phyloP scores from a whole-genome alignment of 2,888 invertebrate species.

The Digitonthophagus gazella region DNA sequence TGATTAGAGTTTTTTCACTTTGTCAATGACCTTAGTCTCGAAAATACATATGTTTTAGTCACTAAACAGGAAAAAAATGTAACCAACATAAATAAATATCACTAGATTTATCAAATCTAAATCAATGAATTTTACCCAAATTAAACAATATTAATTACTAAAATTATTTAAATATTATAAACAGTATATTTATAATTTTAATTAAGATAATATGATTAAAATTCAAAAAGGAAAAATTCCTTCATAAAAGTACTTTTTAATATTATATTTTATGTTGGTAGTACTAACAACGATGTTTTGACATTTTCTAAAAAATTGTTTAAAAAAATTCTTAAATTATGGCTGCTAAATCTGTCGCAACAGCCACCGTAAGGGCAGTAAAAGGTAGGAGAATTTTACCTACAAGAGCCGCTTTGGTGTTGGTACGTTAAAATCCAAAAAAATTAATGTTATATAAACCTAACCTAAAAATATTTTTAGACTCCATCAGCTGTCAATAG shows the following conservation, averaged over 20 bases:
- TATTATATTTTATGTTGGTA: not conserved
- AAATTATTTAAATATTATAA: not conserved
- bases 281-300: constrained; percentile 9
- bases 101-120: not conserved
- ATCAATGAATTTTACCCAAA: not conserved
- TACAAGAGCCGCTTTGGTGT: constrained; percentile 79
- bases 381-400: constrained; percentile 75
- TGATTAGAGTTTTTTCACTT: constrained; percentile 23
- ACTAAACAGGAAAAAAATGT: constrained; percentile 29
- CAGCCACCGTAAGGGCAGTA: constrained; percentile 86
- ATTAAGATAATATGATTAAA: no score
- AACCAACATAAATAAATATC: not conserved
- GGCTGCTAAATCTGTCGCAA: constrained; percentile 77
- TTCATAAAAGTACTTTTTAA: no score
- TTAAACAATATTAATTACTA: not conserved
- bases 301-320: constrained; percentile 27
- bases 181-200: no score
- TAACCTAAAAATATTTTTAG: constrained; percentile 50
- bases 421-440: constrained; percentile 50
- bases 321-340: constrained; percentile 47
- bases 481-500: constrained; percentile 82
- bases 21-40: constrained; percentile 41
- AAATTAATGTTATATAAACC: constrained; percentile 28
- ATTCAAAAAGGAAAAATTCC: no score
- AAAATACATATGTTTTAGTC: constrained; percentile 39